Conservation (phyloP, 2,888 invertebrate genomes). For the Nemotelus nigrinus region DNA sequence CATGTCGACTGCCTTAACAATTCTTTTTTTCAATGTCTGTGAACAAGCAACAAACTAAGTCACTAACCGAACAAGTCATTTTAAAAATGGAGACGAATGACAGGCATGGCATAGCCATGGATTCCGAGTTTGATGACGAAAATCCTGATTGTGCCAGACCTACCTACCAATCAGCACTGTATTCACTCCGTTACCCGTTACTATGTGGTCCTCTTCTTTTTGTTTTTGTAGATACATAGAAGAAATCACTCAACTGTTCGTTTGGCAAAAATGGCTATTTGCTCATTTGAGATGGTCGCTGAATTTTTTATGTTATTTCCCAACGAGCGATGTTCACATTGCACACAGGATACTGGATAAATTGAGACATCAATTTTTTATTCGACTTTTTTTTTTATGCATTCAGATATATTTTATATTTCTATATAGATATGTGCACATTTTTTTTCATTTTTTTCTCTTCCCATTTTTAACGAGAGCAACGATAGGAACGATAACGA, state of each 20-base stretch:
- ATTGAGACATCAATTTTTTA: constrained; percentile 39
- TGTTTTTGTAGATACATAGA: background rate
- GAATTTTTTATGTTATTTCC: constrained; percentile 46
- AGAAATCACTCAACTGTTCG: constrained; percentile 25
- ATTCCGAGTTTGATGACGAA: constrained; percentile 29
- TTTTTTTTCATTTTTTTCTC: constrained; percentile 15
- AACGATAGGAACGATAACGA: background rate
- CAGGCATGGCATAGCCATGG: too few relatives aligned
- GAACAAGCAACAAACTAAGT: too few relatives aligned
- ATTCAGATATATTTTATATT: too few relatives aligned
- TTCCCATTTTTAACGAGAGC: constrained; percentile 27
- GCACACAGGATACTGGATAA: constrained; percentile 3
- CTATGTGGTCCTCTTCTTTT: background rate
- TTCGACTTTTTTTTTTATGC: constrained; percentile 23
- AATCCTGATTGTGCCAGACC: constrained; percentile 21
- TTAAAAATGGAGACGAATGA: too few relatives aligned
- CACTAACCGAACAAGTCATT: too few relatives aligned
- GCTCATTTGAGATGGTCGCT: constrained; percentile 48
- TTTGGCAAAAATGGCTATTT: constrained; percentile 44
- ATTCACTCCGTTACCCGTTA: background rate
- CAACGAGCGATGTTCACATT: constrained; percentile 35
- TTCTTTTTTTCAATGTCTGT: too few relatives aligned
- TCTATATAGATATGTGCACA: background rate
- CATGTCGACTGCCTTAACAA: too few relatives aligned
- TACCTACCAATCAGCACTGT: background rate